phyloP scores from a whole-genome alignment of 2,113 vertebrate species.

The Damaliscus lunatus region DNA sequence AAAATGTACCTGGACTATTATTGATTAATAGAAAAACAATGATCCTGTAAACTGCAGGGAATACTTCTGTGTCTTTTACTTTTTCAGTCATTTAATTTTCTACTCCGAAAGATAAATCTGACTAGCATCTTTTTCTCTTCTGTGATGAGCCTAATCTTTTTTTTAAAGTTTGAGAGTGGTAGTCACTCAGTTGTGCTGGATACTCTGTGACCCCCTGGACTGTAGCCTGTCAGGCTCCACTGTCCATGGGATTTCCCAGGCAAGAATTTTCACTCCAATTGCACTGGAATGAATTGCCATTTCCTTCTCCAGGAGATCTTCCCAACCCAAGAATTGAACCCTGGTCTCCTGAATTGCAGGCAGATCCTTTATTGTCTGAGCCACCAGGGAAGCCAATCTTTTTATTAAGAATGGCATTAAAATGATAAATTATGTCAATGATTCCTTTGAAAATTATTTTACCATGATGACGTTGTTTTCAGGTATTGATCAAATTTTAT shows the following conservation, averaged over 20 bases:
- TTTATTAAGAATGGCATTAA: not conserved
- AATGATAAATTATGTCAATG: not conserved
- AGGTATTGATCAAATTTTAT: not conserved
- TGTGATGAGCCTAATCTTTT: not conserved
- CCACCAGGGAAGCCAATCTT: not conserved
- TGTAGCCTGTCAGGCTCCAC: not conserved
- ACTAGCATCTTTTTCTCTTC: not conserved
- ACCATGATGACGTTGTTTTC: not conserved
- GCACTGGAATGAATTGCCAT: not conserved
- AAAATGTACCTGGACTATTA: constrained; percentile 26
- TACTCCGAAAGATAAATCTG: not conserved
- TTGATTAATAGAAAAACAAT: constrained; percentile 41
- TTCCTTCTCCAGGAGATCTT: not conserved
- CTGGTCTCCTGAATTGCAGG: not conserved
- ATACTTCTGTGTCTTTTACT: not conserved
- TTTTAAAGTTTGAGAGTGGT: not conserved
- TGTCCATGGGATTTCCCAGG: not conserved
- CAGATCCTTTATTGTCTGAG: not conserved
- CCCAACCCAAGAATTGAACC: not conserved
- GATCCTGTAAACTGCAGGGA: not conserved
- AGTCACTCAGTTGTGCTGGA: not conserved
- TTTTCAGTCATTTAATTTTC: constrained; percentile 39
- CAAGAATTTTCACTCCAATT: not conserved
- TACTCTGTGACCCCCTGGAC: not conserved
- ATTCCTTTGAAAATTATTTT: constrained; percentile 6